Evolutionary conservation across 2,888 invertebrate species (phyloP).

Genomic region (Priocnemis perturbator): DNA sequence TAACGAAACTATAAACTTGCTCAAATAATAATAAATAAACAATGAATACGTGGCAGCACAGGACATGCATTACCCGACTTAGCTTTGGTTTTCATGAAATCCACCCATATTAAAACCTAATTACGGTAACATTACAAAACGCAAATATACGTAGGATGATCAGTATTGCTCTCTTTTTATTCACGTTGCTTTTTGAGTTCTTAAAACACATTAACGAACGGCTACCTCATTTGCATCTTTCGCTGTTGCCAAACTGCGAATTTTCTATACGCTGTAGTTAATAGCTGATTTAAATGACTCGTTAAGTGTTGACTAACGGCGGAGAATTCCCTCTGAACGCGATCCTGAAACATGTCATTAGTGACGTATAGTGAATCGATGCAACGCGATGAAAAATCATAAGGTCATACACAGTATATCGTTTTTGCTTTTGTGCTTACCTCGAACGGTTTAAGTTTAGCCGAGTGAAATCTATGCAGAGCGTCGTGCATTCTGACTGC

Average conservation of each 20-base stretch:
- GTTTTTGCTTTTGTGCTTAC: slow-evolving; percentile 73
- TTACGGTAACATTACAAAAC: slow-evolving; percentile 65
- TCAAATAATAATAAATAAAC: slow-evolving; percentile 60
- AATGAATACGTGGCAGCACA: slow-evolving; percentile 48
- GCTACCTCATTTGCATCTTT: slow-evolving; percentile 76
- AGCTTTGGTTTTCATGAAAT: slow-evolving; percentile 61
- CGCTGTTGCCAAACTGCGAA: slow-evolving; percentile 91
- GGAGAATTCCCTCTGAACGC: slow-evolving; percentile 87
- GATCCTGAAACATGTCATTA: slow-evolving; percentile 78
- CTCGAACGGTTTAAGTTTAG: slow-evolving; percentile 91
- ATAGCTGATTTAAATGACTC: slow-evolving; percentile 90
- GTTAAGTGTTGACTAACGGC: slow-evolving; percentile 88
- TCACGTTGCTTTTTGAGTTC: slow-evolving; percentile 37
- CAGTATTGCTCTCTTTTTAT: slow-evolving; percentile 63
- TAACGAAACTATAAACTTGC: slow-evolving; percentile 43
- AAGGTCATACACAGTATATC: slow-evolving; percentile 2
- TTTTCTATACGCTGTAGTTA: slow-evolving; percentile 90
- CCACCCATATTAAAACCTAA: slow-evolving; percentile 51
- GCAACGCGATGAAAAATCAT: neutral
- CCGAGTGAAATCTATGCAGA: slow-evolving; percentile 89
- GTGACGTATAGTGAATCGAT: neutral
- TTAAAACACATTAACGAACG: slow-evolving; percentile 53
- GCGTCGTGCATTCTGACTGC: slow-evolving; percentile 93
- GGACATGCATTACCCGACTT: slow-evolving; percentile 42
- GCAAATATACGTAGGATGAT: slow-evolving; percentile 58